Evolutionary conservation across 2,113 vertebrate species (phyloP).

Genomic region (Bufo bufo): DNA sequence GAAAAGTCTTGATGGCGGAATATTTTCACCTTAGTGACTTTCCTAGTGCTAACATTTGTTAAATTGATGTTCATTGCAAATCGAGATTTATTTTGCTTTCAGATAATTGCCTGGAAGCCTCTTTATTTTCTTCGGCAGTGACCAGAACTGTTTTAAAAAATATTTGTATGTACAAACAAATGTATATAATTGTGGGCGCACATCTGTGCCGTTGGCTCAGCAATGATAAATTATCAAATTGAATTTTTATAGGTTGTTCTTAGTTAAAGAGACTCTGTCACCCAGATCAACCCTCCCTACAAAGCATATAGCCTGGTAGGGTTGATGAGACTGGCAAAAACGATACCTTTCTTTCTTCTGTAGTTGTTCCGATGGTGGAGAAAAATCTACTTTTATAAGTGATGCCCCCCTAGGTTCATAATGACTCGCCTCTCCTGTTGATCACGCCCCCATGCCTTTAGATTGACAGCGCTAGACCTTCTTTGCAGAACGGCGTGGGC

Average conservation of each 20-base stretch:
- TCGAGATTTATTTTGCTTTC: neutral
- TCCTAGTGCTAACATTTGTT: neutral
- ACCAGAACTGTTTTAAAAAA: neutral
- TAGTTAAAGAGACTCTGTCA: neutral
- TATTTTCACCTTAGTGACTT: slow-evolving; percentile 26
- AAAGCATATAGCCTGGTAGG: too few species aligned
- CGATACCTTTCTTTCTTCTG: too few species aligned
- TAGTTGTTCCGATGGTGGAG: too few species aligned
- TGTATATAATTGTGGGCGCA: neutral
- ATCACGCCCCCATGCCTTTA: too few species aligned
- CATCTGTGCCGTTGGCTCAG: neutral
- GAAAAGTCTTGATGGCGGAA: neutral
- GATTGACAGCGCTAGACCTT: too few species aligned
- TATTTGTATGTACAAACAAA: neutral
- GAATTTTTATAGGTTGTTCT: neutral
- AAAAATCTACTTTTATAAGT: too few species aligned
- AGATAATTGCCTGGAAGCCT: neutral
- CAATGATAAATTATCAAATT: neutral
- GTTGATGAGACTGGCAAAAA: too few species aligned
- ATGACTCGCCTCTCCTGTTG: too few species aligned
- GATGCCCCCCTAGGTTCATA: too few species aligned
- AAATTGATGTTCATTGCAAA: slow-evolving; percentile 22
- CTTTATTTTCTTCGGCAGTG: neutral
- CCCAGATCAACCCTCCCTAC: too few species aligned
- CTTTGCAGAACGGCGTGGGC: too few species aligned